These are phyloP conservation scores for Pseudoips prasinana DNA, from an alignment of 2,888 invertebrate genomes.

Conservation along the genomic window DNA sequence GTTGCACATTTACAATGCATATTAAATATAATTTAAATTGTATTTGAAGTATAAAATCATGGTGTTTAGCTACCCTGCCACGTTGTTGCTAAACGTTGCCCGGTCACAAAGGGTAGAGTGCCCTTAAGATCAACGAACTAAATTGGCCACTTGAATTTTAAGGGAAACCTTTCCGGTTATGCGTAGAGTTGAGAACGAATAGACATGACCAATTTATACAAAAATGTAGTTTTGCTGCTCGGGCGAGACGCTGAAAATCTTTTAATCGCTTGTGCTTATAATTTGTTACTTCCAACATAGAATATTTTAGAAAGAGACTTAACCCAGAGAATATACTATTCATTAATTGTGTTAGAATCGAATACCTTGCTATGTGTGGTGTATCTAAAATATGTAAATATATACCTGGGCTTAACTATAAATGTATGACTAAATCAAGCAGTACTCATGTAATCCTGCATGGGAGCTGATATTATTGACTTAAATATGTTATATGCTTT, in stretches of 20 bases:
- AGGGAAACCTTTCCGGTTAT: slow-evolving; percentile 63
- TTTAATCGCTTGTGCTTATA: no score
- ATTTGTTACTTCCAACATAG: no score
- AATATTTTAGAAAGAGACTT: no score
- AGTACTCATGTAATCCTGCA: no score
- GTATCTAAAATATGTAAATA: no score
- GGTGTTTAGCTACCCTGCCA: slow-evolving; percentile 45
- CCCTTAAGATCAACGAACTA: slow-evolving; percentile 44
- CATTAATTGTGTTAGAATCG: no score
- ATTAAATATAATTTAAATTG: slow-evolving; percentile 12
- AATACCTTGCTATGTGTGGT: no score
- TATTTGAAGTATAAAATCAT: slow-evolving; percentile 21
- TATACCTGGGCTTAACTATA: no score
- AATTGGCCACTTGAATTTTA: slow-evolving; percentile 77
- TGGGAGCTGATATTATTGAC: no score
- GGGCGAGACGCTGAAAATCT: not conserved
- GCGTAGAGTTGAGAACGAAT: slow-evolving; percentile 35
- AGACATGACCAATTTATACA: slow-evolving; percentile 25
- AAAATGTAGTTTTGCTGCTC: not conserved
- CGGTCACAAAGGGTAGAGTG: slow-evolving; percentile 36
- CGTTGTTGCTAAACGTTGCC: slow-evolving; percentile 65
- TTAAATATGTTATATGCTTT: no score
- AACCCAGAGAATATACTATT: no score
- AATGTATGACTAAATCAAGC: no score
- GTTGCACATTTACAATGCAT: slow-evolving; percentile 23